Evolutionary conservation across 2,888 invertebrate species (phyloP).

Genomic region (Polia nebulosa): DNA sequence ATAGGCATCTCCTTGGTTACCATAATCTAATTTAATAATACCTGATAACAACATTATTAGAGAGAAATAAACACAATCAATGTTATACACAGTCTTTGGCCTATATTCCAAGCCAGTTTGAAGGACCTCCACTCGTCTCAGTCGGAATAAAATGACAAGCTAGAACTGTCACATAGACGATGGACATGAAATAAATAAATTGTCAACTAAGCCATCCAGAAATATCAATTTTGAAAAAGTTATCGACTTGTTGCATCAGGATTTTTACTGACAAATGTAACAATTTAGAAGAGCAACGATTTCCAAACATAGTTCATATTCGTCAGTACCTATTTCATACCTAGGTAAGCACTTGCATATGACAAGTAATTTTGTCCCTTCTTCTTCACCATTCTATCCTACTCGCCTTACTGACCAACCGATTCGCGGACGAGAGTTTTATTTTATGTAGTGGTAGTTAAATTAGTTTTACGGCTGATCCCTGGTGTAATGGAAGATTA

Average conservation of each 20-base stretch:
- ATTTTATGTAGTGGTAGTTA: conserved; percentile 12
- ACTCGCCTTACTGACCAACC: not conserved
- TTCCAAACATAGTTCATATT: too few species aligned
- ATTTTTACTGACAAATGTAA: not conserved
- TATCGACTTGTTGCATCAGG: not conserved
- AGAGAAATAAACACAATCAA: not conserved
- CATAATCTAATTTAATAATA: not conserved
- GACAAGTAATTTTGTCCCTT: not conserved
- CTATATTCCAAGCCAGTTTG: too few species aligned
- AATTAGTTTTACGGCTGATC: conserved; percentile 24
- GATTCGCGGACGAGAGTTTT: conserved; percentile 3
- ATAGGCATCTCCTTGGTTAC: not conserved
- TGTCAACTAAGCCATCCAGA: not conserved
- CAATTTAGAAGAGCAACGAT: not conserved
- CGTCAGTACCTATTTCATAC: too few species aligned
- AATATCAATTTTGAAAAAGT: not conserved
- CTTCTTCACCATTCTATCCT: not conserved
- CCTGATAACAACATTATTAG: not conserved
- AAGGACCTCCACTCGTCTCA: too few species aligned
- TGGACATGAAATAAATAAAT: too few species aligned
- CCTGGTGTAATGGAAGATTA: conserved; percentile 8
- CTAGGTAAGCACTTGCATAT: too few species aligned
- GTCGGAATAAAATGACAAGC: too few species aligned
- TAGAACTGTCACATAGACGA: too few species aligned
- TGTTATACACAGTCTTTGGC: not conserved